Evolutionary conservation across 2,888 invertebrate species (phyloP).

Genomic region (Trissoscelio sp.): DNA sequence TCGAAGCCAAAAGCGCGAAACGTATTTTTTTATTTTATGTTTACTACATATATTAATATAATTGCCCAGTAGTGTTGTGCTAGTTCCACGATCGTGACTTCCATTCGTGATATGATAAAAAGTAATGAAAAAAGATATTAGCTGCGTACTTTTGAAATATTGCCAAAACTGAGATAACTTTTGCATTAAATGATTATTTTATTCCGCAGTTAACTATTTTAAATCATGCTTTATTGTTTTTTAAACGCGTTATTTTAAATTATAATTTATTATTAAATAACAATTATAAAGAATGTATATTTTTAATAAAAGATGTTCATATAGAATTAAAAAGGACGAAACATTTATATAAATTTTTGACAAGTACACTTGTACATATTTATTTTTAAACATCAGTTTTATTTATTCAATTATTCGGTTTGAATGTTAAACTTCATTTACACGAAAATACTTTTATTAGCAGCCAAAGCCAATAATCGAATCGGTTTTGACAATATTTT

Average conservation of each 20-base stretch:
- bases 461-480: too few species aligned
- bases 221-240: too few species aligned
- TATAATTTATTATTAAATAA: too few species aligned
- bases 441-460: too few species aligned
- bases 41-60: conserved; percentile 50
- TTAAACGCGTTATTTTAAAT: background rate
- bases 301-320: too few species aligned
- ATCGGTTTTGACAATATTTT: conserved; percentile 35
- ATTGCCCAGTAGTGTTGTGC: conserved; percentile 44
- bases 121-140: conserved; percentile 10
- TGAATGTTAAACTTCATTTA: too few species aligned
- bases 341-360: too few species aligned
- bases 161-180: conserved; percentile 32
- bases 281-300: too few species aligned
- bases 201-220: background rate
- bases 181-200: background rate
- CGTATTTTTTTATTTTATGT: conserved; percentile 67
- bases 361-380: too few species aligned
- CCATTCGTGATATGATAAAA: conserved; percentile 42
- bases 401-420: too few species aligned
- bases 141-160: conserved; percentile 10
- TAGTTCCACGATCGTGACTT: conserved; percentile 60
- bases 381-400: too few species aligned
- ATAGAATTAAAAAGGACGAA: too few species aligned
- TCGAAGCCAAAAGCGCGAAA: conserved; percentile 65